Evolutionary conservation across 2,113 vertebrate genomes (phyloP), one percentile per base, ranked within the genome.

Genomic region (Sorex fumeus): DNA sequence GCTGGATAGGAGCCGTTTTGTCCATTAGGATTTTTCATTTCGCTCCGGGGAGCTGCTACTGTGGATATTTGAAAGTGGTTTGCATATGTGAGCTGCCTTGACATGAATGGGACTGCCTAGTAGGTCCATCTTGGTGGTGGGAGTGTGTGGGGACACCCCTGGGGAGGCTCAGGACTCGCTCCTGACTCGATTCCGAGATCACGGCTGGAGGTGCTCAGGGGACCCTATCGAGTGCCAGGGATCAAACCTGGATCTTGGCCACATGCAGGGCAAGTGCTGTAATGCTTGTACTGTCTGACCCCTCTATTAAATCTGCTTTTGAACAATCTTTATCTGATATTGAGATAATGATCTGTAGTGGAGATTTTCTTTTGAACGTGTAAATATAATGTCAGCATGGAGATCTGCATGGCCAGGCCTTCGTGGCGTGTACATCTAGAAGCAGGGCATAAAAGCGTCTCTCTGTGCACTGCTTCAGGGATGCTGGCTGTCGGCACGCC

Each of bases 321-420:
- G 28, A 87, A 91, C 23, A 87, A 93, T 93, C 91, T 77, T 57
- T 30, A 84, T 34, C 40, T 93, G 69, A 27, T 23, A 3, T 18
- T 79, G 12, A 94, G 71, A 76, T 70, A 34, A 85, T 2, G 25
- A 57, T 60, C 60, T 96, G 32, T 30, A 94, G 30, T 92, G 64
- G 87, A 36, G 40, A 87, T 45, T 80, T 88, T 82, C 50, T 95
- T 91, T 90, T 88, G 13, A 91, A 30, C 83, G 4, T 53, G 30
- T 9, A 12, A 91, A 85, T 91, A 95, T 91, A 95, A 92, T 16
- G 19, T 85, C 93, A 43, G 25, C 45, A 36, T 10, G 4, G 11
- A 78, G 40, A 93, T 96, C 76, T 90, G 16, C 30, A 78, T 72
- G 87, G 89, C 92, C 90, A 76, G 87, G 89, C 92, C 90, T 89